Base-by-base conservation (phyloP, 1,140 invertebrate genomes). In the Hydropsyche tenuis region DNA sequence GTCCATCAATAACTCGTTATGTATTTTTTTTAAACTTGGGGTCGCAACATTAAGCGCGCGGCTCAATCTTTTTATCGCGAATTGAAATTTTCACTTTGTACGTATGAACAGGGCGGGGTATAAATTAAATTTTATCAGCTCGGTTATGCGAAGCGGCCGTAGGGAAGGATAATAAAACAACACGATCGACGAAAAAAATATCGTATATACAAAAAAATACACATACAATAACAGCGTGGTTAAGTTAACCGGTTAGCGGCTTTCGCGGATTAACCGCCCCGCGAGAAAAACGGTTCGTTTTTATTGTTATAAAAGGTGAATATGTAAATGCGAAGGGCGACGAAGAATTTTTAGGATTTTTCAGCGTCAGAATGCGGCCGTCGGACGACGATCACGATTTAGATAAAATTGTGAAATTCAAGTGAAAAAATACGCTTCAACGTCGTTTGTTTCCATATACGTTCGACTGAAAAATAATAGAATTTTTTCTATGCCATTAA, bases 71-170 rank as follows among this genome's bases (percentile, higher is more conserved):
- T 53, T 53, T 53, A 53, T 53, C 48, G 48, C 48, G 20, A 53
- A 53, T 53, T 53, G 48, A 53, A 53, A 53, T 53, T 53, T 53
- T 53, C 48, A 53, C 48, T 53, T 53, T 53, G 16, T 53, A 53
- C 48, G 30, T 37, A 37, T 9, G 30, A 37, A 37, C 30, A 9
- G 30, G n/a, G 48, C 48, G 48, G 16, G n/a, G 48, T 18, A 53
- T 53, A 53, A 53, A 53, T 53, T 53, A 53, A 53, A 53, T 53
- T 53, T 53, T 53, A 53, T 53, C 48, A 53, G 48, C 48, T 16
- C 48, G 7, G 16, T 53, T 53, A 53, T 20, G n/a, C 20, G n/a
- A 18, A 20, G 5, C 16, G 12, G 20, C 16, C 5, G 48, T 16
- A 20, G 48, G 48, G 48, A n/a, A n/a, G 46, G 16, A 48, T 18